phyloP scores from a whole-genome alignment of 2,888 invertebrate genomes.

The Crepidodera aurea region DNA sequence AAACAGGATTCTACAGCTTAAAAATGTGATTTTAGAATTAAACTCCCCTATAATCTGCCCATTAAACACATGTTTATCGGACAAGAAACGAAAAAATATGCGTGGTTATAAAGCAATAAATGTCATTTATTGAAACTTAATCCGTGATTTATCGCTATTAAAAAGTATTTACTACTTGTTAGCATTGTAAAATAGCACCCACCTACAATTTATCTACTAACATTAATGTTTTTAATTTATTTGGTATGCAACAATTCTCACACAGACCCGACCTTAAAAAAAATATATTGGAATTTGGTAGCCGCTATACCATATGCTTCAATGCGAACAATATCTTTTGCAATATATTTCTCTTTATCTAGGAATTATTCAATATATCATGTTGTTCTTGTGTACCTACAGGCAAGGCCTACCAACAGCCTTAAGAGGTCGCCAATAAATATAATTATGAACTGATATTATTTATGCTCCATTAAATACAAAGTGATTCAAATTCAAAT shows the following conservation, averaged over 20 bases:
- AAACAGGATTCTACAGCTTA: no score
- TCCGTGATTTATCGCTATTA: conserved; percentile 11
- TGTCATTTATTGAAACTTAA: conserved; percentile 16
- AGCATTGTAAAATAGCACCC: conserved; percentile 11
- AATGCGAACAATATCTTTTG: neutral
- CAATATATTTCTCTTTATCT: conserved; percentile 4
- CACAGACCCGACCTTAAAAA: neutral
- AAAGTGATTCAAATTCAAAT: no score
- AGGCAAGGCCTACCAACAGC: conserved; percentile 25
- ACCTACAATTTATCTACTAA: conserved; percentile 16
- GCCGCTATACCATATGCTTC: conserved; percentile 4
- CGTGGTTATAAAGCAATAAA: conserved; percentile 6
- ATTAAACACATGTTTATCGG: neutral
- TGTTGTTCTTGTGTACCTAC: neutral
- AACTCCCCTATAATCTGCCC: no score
- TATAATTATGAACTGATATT: conserved; percentile 8
- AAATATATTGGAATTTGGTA: conserved; percentile 1
- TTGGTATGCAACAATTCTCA: neutral
- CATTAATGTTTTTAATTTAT: conserved; percentile 2
- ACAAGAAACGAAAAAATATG: neutral
- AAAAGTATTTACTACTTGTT: conserved; percentile 18
- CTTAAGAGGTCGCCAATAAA: conserved; percentile 25
- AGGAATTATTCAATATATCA: conserved; percentile 5
- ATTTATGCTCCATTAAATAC: neutral
- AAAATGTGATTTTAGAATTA: no score